Percentiles rank a stretch among this genome's conserved stretches.
Conservation (phyloP, 2,113 vertebrate genomes). For the Hucho hucho region DNA sequence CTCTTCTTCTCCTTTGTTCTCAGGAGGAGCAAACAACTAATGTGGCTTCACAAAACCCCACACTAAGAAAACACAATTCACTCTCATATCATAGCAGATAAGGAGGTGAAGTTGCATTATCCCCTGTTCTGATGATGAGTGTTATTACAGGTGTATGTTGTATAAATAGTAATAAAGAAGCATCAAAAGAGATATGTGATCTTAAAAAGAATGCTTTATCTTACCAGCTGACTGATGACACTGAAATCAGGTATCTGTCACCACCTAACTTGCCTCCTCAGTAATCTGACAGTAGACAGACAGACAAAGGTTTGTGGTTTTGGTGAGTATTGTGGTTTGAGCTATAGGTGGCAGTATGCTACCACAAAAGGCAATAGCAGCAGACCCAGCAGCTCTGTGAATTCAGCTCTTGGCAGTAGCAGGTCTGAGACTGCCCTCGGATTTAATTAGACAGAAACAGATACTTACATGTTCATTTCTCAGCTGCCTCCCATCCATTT, state of each 20-base stretch:
- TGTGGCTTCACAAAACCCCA: slow-evolving; percentile 60
- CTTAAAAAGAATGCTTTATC: slow-evolving; percentile 71
- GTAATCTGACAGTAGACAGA: slow-evolving; percentile 39
- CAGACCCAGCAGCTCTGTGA: slow-evolving; percentile 43
- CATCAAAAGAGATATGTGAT: slow-evolving; percentile 75
- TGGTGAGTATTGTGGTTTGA: slow-evolving; percentile 20
- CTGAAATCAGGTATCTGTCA: slow-evolving; percentile 63
- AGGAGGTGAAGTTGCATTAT: slow-evolving; percentile 67
- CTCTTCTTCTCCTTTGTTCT: slow-evolving; percentile 73
- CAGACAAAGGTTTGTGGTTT: slow-evolving; percentile 50
- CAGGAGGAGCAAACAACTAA: slow-evolving; percentile 71
- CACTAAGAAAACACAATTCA: slow-evolving; percentile 74
- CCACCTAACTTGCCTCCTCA: slow-evolving; percentile 63
- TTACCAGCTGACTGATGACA: slow-evolving; percentile 64
- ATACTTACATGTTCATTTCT: slow-evolving; percentile 79
- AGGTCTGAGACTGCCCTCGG: slow-evolving; percentile 71
- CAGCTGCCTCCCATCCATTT: slow-evolving; percentile 74
- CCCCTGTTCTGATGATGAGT: slow-evolving; percentile 66
- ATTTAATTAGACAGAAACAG: slow-evolving; percentile 83
- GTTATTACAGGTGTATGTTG: slow-evolving; percentile 68
- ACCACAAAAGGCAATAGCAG: slow-evolving; percentile 62
- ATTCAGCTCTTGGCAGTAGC: slow-evolving; percentile 64
- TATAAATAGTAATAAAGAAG: slow-evolving; percentile 72
- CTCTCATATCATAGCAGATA: slow-evolving; percentile 73
- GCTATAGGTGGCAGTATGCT: slow-evolving; percentile 81